These are phyloP conservation scores for Myiagra hebetior DNA, from an alignment of 2,113 vertebrate genomes.

Conservation along the genomic window DNA sequence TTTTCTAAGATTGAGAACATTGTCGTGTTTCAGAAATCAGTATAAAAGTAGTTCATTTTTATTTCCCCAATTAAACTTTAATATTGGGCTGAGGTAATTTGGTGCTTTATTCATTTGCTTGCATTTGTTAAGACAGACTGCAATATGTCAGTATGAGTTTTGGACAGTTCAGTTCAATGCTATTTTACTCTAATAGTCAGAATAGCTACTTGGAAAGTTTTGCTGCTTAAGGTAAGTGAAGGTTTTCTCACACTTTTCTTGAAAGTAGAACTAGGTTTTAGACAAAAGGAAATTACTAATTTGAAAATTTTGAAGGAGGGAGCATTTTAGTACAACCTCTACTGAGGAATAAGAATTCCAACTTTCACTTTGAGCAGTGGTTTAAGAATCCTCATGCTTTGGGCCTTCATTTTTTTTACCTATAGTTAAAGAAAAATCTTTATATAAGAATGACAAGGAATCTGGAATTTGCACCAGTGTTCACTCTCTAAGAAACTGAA, in stretches of 20 bases:
- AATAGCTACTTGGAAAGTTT: background rate
- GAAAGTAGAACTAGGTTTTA: background rate
- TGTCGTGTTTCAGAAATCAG: background rate
- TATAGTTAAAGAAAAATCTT: background rate
- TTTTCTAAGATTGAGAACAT: background rate
- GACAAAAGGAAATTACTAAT: background rate
- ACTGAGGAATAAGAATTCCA: background rate
- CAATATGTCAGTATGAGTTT: background rate
- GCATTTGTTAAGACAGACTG: background rate
- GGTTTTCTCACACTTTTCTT: background rate
- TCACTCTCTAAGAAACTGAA: background rate
- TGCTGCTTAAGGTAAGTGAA: background rate
- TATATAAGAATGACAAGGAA: background rate
- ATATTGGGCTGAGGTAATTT: background rate
- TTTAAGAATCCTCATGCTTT: background rate
- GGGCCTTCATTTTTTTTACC: background rate
- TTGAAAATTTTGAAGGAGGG: background rate
- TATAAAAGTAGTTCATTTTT: background rate
- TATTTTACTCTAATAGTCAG: background rate
- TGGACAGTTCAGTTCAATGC: background rate
- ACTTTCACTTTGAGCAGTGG: background rate
- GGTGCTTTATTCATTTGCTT: background rate
- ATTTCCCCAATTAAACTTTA: background rate
- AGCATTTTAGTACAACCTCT: background rate
- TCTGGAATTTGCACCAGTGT: background rate